These are phyloP conservation scores for Drusus annulatus DNA, from an alignment of 1,140 invertebrate species.

Conservation along the genomic window DNA sequence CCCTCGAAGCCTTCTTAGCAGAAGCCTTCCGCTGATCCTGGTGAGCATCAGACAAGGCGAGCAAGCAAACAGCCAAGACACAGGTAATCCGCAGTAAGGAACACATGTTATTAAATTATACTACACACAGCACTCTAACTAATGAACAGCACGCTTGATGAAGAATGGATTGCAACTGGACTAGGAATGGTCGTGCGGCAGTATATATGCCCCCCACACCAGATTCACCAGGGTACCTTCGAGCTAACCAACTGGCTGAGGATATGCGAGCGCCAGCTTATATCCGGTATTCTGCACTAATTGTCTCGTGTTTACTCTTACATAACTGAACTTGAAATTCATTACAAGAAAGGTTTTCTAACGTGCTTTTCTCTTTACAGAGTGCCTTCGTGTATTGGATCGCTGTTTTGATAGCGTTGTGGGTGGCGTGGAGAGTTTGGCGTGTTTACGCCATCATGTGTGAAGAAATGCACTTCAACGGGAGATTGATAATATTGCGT, in stretches of 20 bases:
- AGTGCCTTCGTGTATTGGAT: conserved; percentile 59
- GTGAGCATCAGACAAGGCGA: conserved; percentile 63
- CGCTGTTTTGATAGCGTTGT: conserved; percentile 57
- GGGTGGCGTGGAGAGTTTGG: too few relatives aligned
- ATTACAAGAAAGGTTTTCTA: conserved; percentile 70
- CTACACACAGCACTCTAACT: conserved; percentile 62
- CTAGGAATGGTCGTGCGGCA: conserved; percentile 61
- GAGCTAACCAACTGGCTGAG: conserved; percentile 59
- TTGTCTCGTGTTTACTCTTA: conserved; percentile 71
- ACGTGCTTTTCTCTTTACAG: conserved; percentile 70
- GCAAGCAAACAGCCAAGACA: conserved; percentile 64
- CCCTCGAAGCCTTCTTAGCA: conserved; percentile 56
- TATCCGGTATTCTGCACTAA: conserved; percentile 73
- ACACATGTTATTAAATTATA: conserved; percentile 62
- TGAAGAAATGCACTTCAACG: conserved; percentile 62
- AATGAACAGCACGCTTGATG: conserved; percentile 63
- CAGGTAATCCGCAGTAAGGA: conserved; percentile 67
- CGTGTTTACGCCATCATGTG: conserved; percentile 56
- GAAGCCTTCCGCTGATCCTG: conserved; percentile 35
- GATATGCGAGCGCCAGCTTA: conserved; percentile 62
- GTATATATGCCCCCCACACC: conserved; percentile 69
- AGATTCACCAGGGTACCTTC: conserved; percentile 55
- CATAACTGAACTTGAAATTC: conserved; percentile 73
- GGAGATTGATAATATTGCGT: conserved; percentile 60
- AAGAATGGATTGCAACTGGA: conserved; percentile 69